Evolutionary conservation across 2,797 vertebrate genomes (phyloP).

Genomic region (Botia kubotai): DNA sequence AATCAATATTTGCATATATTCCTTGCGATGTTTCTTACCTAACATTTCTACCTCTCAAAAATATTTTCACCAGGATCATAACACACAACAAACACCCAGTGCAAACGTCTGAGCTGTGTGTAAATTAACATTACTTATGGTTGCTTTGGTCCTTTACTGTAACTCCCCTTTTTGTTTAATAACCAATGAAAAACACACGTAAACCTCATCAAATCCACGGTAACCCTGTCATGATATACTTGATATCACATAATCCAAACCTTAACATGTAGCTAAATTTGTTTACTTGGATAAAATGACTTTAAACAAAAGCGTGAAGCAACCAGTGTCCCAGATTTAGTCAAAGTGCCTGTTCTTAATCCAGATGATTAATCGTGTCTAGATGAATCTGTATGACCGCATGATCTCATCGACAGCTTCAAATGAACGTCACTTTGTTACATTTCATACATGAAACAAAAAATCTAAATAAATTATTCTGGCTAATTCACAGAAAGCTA

Average conservation of each 20-base stretch:
- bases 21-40: neutral
- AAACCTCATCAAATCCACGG: slow-evolving; percentile 3
- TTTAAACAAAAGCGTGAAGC: slow-evolving; percentile 5
- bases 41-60: too few relatives aligned
- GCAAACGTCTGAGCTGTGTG: slow-evolving; percentile 1
- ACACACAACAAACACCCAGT: slow-evolving; percentile 16
- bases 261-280: neutral
- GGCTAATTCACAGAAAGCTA: slow-evolving; percentile 2
- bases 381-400: neutral
- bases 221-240: slow-evolving; percentile 16
- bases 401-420: neutral
- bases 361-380: neutral
- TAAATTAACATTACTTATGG: neutral
- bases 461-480: slow-evolving; percentile 18
- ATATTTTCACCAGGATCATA: neutral
- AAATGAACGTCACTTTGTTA: neutral
- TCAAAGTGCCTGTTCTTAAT: neutral
- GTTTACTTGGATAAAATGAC: slow-evolving; percentile 9
- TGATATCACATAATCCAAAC: neutral
- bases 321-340: slow-evolving; percentile 2
- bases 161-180: neutral
- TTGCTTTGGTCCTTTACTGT: slow-evolving; percentile 5
- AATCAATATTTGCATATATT: slow-evolving; percentile 18
- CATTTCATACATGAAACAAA: neutral
- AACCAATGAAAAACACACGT: slow-evolving; percentile 7